Evolutionary conservation across 1,140 invertebrate genomes (phyloP).

Genomic region (Prorops nasuta): DNA sequence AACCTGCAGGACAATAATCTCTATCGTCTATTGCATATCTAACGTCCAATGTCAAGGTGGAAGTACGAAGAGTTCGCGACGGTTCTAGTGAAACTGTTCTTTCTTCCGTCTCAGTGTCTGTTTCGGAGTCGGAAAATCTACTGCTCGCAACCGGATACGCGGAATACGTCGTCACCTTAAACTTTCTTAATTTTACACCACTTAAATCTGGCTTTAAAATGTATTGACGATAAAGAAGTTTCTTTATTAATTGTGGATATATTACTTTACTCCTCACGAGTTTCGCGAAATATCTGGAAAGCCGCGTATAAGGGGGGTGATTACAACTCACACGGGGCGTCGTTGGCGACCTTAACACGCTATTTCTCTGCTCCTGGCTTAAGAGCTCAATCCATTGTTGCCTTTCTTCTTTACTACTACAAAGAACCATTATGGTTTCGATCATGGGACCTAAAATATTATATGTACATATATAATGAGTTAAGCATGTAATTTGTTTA

Average conservation of each 20-base stretch:
- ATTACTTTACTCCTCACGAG: constrained; percentile 72
- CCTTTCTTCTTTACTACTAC: constrained; percentile 80
- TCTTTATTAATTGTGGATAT: constrained; percentile 68
- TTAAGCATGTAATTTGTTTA: neutral
- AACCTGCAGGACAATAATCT: constrained; percentile 23
- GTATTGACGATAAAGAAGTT: constrained; percentile 68
- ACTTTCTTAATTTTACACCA: constrained; percentile 47
- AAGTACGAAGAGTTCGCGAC: constrained; percentile 29
- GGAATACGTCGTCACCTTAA: constrained; percentile 39
- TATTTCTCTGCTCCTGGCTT: constrained; percentile 61
- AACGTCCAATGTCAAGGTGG: constrained; percentile 43
- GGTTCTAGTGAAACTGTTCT: neutral
- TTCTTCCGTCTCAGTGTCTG: constrained; percentile 1
- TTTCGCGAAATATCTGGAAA: constrained; percentile 73
- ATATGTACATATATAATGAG: neutral
- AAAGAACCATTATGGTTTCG: constrained; percentile 83
- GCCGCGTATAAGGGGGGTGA: constrained; percentile 56
- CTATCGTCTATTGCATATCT: constrained; percentile 30
- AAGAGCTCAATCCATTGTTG: constrained; percentile 84
- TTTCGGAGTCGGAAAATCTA: constrained; percentile 10
- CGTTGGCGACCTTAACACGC: constrained; percentile 47
- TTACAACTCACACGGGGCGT: constrained; percentile 52
- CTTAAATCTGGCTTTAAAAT: constrained; percentile 48
- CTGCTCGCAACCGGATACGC: constrained; percentile 26
- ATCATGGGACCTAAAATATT: constrained; percentile 75